A percentile compares a stretch with the other conserved stretches of the same genome.
phyloP scores from a whole-genome alignment of 2,888 invertebrate species.

The Trissoscelio sp. region DNA sequence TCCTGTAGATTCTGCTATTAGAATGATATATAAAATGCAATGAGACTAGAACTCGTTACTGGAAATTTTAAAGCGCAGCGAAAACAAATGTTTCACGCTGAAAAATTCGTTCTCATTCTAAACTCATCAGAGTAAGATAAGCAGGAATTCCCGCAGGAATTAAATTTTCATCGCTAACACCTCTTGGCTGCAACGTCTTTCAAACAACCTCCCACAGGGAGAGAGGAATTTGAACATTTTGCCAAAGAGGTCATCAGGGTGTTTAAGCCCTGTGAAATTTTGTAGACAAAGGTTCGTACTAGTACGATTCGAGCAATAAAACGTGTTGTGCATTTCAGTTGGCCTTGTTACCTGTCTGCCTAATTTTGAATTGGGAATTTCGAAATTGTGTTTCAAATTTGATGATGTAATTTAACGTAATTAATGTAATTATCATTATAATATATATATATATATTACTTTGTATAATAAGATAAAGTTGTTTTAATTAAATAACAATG shows the following conservation, averaged over 20 bases:
- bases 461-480: too few species aligned
- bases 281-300: slow-evolving; percentile 26
- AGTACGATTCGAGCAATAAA: too few species aligned
- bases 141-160: slow-evolving; percentile 39
- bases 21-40: too few species aligned
- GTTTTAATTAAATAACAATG: too few species aligned
- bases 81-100: not conserved
- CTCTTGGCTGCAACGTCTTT: slow-evolving; percentile 34
- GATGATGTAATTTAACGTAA: too few species aligned
- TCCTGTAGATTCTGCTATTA: too few species aligned
- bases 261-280: slow-evolving; percentile 39
- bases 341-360: not conserved
- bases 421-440: too few species aligned
- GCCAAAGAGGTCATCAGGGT: slow-evolving; percentile 42
- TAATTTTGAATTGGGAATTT: too few species aligned
- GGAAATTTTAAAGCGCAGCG: too few species aligned
- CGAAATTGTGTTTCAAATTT: too few species aligned
- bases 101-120: slow-evolving; percentile 22
- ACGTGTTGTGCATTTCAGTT: slow-evolving; percentile 4
- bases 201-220: slow-evolving; percentile 22
- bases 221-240: slow-evolving; percentile 25
- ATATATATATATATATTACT: too few species aligned
- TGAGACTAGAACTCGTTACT: too few species aligned
- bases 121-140: slow-evolving; percentile 16
- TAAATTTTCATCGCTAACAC: slow-evolving; percentile 49